A percentile compares a stretch with the other conserved stretches of the same genome.
These are phyloP conservation scores for Lanius collurio DNA, from an alignment of 2,113 vertebrate genomes.

Conservation along the genomic window DNA sequence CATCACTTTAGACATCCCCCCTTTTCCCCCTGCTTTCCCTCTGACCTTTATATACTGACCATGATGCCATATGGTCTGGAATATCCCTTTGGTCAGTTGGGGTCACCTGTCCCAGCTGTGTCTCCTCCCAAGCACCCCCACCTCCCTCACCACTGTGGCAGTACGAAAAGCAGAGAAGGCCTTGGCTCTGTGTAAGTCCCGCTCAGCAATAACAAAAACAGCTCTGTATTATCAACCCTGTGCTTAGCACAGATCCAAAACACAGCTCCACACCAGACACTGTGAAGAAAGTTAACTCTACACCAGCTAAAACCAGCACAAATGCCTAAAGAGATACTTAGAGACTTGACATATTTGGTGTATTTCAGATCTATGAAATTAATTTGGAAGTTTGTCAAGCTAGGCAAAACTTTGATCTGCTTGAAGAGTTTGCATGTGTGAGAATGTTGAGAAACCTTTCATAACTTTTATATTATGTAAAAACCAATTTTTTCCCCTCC, in stretches of 20 bases:
- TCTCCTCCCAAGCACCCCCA: not conserved
- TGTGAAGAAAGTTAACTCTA: not conserved
- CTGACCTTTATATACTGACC: accelerated
- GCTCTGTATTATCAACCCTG: not conserved
- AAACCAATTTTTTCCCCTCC: not conserved
- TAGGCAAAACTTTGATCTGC: not conserved
- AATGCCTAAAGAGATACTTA: not conserved
- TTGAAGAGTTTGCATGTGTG: not conserved
- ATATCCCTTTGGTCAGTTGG: not conserved
- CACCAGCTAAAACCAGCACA: not conserved
- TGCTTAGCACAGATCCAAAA: not conserved
- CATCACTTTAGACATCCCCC: not conserved
- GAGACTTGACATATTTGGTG: not conserved
- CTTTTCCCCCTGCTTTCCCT: not conserved
- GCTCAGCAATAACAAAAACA: not conserved
- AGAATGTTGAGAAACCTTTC: not conserved
- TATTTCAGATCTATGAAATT: not conserved
- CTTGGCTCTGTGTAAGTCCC: not conserved
- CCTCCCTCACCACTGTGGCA: accelerated
- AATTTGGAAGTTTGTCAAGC: not conserved
- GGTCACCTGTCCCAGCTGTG: not conserved
- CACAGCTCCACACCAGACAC: not conserved
- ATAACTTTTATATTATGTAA: not conserved
- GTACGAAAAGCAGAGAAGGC: not conserved
- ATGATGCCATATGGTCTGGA: not conserved